Evolutionary conservation across 2,113 vertebrate genomes (phyloP).

Genomic region (Synodontis membranacea): DNA sequence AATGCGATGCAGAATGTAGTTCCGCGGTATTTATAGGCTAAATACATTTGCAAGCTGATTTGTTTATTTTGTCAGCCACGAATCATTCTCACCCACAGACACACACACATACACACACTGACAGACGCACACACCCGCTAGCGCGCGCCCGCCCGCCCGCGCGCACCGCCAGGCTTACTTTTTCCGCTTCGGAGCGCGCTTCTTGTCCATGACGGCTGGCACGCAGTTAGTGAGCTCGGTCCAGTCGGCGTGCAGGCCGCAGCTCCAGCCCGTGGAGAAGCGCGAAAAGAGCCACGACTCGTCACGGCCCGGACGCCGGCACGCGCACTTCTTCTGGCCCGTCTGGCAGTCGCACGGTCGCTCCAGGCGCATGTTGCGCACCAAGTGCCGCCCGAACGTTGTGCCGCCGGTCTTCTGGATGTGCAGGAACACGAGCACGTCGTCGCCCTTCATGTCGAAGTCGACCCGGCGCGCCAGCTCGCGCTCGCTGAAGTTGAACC

Average conservation of each 20-base stretch:
- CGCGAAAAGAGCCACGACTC: conserved; percentile 94
- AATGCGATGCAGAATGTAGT: not conserved
- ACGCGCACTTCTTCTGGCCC: conserved; percentile 96
- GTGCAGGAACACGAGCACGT: conserved; percentile 95
- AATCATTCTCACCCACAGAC: not conserved
- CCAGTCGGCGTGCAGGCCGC: conserved; percentile 92
- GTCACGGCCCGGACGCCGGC: conserved; percentile 89
- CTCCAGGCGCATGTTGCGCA: conserved; percentile 95
- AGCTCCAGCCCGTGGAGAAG: conserved; percentile 93
- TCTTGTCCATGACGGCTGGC: conserved; percentile 90
- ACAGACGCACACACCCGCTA: not conserved
- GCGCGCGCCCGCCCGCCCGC: not conserved
- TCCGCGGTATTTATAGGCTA: not conserved
- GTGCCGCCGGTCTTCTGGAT: conserved; percentile 98
- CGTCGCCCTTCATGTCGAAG: conserved; percentile 90
- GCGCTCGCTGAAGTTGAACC: conserved; percentile 85
- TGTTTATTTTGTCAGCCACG: not conserved
- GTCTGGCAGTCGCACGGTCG: conserved; percentile 92
- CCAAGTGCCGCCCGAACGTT: conserved; percentile 93
- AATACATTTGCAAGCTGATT: not conserved
- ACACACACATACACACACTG: not conserved
- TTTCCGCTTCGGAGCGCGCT: conserved; percentile 77
- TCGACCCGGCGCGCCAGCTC: conserved; percentile 86
- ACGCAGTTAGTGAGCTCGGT: conserved; percentile 92
- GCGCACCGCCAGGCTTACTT: conserved; percentile 62